Evolutionary conservation across 2,888 invertebrate genomes (phyloP).

Genomic region (Falcaria lacertinaria): DNA sequence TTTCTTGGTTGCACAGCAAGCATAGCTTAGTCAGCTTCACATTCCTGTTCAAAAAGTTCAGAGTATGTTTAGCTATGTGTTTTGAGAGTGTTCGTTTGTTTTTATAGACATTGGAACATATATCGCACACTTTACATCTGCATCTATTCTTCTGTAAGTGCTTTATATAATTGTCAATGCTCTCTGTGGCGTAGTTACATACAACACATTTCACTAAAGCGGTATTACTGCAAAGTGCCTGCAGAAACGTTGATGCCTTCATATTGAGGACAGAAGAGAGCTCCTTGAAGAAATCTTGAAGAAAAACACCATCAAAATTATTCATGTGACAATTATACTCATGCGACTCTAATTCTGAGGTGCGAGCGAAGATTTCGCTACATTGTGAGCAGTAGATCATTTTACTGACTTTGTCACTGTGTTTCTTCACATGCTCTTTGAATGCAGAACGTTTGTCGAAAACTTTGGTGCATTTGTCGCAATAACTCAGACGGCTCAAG

Average conservation of each 20-base stretch:
- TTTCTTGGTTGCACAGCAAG: slow-evolving; percentile 27
- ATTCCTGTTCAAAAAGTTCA: slow-evolving; percentile 9
- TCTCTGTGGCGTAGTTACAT: slow-evolving; percentile 26
- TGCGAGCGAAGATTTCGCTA: slow-evolving; percentile 19
- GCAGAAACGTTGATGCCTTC: slow-evolving; percentile 33
- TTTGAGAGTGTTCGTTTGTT: slow-evolving; percentile 17
- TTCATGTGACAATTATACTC: slow-evolving; percentile 30
- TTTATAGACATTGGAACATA: slow-evolving; percentile 37
- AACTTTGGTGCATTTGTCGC: slow-evolving; percentile 41
- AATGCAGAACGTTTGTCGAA: slow-evolving; percentile 26
- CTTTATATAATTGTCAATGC: slow-evolving; percentile 26
- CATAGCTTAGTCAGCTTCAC: slow-evolving; percentile 19
- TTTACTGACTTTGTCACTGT: slow-evolving; percentile 20
- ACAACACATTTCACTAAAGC: slow-evolving; percentile 28
- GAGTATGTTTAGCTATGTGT: slow-evolving; percentile 23
- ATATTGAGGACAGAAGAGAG: slow-evolving; percentile 47
- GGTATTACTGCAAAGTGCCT: slow-evolving; percentile 15
- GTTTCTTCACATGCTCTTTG: slow-evolving; percentile 40
- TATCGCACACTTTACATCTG: slow-evolving; percentile 29
- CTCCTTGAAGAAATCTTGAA: slow-evolving; percentile 30
- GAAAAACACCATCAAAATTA: slow-evolving; percentile 32
- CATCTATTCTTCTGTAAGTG: slow-evolving; percentile 41
- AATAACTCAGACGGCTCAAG: slow-evolving; percentile 31
- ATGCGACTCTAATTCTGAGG: slow-evolving; percentile 28
- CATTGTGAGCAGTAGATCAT: slow-evolving; percentile 47